phyloP scores from a whole-genome alignment of 2,888 invertebrate species.

The Horisme vitalbata region DNA sequence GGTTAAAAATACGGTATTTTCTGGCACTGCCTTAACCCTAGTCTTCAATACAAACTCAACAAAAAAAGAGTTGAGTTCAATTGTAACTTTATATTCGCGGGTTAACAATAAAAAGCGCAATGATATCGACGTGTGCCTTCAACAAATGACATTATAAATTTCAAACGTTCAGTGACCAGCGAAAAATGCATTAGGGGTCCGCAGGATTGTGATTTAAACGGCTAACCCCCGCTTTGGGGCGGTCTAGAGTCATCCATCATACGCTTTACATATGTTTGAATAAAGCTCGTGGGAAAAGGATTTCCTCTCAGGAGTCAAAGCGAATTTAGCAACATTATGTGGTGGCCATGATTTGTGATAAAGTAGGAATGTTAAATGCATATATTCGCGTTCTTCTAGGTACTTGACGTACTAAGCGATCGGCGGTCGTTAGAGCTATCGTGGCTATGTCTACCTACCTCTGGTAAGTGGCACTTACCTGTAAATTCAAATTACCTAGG shows the following conservation, averaged over 20 bases:
- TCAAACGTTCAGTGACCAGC: constrained; percentile 72
- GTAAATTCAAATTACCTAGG: no score
- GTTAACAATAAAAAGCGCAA: constrained; percentile 71
- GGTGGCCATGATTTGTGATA: constrained; percentile 47
- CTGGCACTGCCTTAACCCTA: no score
- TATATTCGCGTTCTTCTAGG: no score
- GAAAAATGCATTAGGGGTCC: constrained; percentile 69
- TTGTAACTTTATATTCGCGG: constrained; percentile 63
- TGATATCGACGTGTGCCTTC: constrained; percentile 73
- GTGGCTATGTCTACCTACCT: no score
- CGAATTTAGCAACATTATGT: constrained; percentile 60
- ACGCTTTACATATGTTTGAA: constrained; percentile 84
- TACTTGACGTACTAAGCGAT: no score
- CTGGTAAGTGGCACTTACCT: no score
- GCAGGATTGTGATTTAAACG: constrained; percentile 79
- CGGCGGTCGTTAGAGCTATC: no score
- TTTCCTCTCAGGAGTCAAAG: constrained; percentile 81
- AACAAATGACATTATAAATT: constrained; percentile 79
- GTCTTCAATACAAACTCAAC: no score
- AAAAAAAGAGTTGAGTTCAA: no score
- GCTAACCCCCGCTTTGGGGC: constrained; percentile 67
- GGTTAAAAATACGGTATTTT: no score
- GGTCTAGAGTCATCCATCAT: constrained; percentile 79
- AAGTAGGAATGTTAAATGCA: no score
- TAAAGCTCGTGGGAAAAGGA: constrained; percentile 84